Conservation (phyloP, 2,113 vertebrate species). For the Labeo catla region DNA sequence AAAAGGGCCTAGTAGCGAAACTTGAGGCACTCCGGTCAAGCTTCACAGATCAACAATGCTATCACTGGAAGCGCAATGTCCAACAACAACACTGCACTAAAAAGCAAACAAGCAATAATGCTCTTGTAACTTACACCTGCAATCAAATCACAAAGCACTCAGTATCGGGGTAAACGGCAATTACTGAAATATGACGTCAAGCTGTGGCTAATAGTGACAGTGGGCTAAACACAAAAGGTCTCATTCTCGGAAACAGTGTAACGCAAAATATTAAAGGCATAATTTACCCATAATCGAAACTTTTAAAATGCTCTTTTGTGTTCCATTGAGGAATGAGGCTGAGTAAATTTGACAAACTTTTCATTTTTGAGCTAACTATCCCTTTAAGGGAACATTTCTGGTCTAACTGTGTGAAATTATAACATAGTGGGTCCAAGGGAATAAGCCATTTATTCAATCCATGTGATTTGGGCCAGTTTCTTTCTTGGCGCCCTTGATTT, state of each 20-base stretch:
- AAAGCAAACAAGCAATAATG: slow-evolving; percentile 58
- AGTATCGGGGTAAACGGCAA: slow-evolving; percentile 54
- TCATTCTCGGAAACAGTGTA: slow-evolving; percentile 33
- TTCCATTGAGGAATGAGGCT: neutral
- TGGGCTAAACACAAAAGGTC: slow-evolving; percentile 34
- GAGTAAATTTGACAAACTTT: neutral
- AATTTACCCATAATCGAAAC: neutral
- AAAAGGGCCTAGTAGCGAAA: slow-evolving; percentile 61
- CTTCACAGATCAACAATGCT: slow-evolving; percentile 49
- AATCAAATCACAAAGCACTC: slow-evolving; percentile 60
- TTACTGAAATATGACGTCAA: slow-evolving; percentile 57
- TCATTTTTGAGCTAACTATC: neutral
- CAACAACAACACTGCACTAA: slow-evolving; percentile 62
- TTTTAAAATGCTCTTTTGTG: neutral
- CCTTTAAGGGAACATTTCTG: slow-evolving; percentile 34
- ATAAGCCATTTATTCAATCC: slow-evolving; percentile 30
- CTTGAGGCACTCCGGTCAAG: slow-evolving; percentile 56
- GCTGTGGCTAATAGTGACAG: slow-evolving; percentile 37
- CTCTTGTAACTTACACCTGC: slow-evolving; percentile 59
- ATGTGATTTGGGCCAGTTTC: neutral
- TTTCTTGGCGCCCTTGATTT: slow-evolving; percentile 51
- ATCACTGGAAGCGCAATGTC: slow-evolving; percentile 54
- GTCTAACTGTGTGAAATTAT: slow-evolving; percentile 56
- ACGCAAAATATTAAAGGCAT: slow-evolving; percentile 32
- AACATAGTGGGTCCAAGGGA: slow-evolving; percentile 5